Evolutionary conservation across 2,888 invertebrate species (phyloP), one percentile per base, ranked within the genome.

Genomic region (Erannis defoliaria): DNA sequence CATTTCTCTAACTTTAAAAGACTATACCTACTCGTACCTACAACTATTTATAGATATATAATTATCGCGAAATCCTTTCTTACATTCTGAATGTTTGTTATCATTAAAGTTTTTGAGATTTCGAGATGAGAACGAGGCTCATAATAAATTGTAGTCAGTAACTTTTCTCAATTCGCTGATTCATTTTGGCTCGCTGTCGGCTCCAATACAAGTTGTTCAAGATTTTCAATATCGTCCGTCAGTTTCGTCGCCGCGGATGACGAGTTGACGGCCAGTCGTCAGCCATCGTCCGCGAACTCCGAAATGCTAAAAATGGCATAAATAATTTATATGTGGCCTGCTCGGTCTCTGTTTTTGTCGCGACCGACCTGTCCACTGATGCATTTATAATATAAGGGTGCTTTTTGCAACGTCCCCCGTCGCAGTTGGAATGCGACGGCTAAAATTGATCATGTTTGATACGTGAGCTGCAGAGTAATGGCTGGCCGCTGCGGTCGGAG

Each of bases 361-460:
- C 86, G 83, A 74, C 84, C 88, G 89, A 86, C 90, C 90, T 91
- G 90, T 90, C 91, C 90, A 88, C 91, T 90, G 93, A 92, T 92
- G 93, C 93, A 93, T 93, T 93, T 92, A 92, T 92, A 93, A 93
- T 92, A 91, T 88, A 90, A 91, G 92, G 91, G 90, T 91, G 88
- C 90, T 92, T 93, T 92, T 93, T 92, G 91, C 89, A 82, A 74
- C 82, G 86, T 86, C 80, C 82, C 87, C 81, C 77, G 84, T 77
- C 84, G 80, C 80, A 84, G 78, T 78, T 80, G 93, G 92, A 93
- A 92, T 93, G 92, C 86, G 85, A 89, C 90, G 90, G 93, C 91
- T 91, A 91, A 92, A 92, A 92, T 90, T 91, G 92, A 91, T 91
- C 93, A 89, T 86, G 90, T 89, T 88, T 86, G 85, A 86, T 89